Evolutionary conservation across 2,888 invertebrate genomes (phyloP).

Genomic region (Drosophila demipolita): DNA sequence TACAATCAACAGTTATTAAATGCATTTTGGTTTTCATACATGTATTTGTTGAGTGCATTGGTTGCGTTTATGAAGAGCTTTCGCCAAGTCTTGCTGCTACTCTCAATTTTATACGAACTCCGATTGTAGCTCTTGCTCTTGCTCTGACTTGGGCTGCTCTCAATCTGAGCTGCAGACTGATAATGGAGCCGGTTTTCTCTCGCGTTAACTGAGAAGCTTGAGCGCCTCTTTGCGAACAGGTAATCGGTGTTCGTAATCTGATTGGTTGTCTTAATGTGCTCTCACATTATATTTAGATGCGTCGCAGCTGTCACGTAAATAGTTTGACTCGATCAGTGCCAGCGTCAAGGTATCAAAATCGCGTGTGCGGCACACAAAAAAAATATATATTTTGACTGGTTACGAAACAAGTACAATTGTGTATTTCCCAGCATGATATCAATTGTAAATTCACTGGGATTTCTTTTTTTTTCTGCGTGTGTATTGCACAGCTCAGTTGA

Average conservation of each 20-base stretch:
- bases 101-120: neutral
- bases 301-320: constrained; percentile 32
- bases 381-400: constrained; percentile 5
- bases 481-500: constrained; percentile 36
- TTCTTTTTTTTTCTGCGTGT: constrained; percentile 34
- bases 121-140: neutral
- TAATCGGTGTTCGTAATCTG: neutral
- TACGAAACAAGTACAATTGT: constrained; percentile 7
- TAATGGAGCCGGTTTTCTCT: neutral
- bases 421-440: constrained; percentile 49
- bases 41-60: neutral
- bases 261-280: neutral
- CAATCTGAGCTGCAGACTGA: neutral
- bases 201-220: constrained; percentile 17
- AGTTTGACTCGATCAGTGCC: constrained; percentile 39
- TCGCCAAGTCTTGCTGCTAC: neutral
- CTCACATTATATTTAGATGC: constrained; percentile 41
- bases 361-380: constrained; percentile 8
- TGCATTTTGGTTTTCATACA: neutral
- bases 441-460: constrained; percentile 29
- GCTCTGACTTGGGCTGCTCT: neutral
- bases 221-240: neutral
- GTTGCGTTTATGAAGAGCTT: neutral
- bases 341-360: neutral
- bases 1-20: neutral